Conservation (phyloP, 2,888 invertebrate species). For the Syrphus vitripennis region DNA sequence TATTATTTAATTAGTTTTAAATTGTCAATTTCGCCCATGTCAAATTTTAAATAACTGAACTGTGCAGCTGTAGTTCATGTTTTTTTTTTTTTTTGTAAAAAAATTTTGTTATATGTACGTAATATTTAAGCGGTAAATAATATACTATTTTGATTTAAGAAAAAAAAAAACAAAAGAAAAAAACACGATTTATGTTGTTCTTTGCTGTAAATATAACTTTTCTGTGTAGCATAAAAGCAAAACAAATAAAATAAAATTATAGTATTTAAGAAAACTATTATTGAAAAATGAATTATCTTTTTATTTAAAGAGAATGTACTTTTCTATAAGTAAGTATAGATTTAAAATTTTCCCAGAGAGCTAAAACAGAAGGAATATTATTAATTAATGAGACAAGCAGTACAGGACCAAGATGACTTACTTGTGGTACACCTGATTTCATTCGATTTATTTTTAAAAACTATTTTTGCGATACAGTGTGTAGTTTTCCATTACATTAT, state of each 20-base stretch:
- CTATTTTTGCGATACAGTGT: no score
- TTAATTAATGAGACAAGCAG: no score
- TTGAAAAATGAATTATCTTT: no score
- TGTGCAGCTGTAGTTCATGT: not conserved
- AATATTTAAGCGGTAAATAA: not conserved
- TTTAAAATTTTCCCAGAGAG: no score
- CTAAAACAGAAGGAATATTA: no score
- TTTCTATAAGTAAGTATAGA: no score
- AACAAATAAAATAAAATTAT: conserved; percentile 52
- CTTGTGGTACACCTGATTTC: no score
- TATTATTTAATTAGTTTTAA: not conserved
- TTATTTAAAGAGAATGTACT: no score
- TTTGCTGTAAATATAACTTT: conserved; percentile 54
- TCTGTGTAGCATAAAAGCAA: conserved; percentile 52
- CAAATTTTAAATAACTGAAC: not conserved
- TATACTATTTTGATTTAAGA: not conserved
- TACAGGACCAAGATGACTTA: no score
- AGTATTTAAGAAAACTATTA: conserved; percentile 49
- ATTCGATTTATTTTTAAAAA: no score
- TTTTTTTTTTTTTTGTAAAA: not conserved
- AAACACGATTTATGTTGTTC: conserved; percentile 49
- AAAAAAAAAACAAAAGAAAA: not conserved
- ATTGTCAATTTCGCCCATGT: not conserved
- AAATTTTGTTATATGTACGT: not conserved
- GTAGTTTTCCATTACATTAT: no score